phyloP scores from a whole-genome alignment of 2,888 invertebrate species.

The Boloria selene region DNA sequence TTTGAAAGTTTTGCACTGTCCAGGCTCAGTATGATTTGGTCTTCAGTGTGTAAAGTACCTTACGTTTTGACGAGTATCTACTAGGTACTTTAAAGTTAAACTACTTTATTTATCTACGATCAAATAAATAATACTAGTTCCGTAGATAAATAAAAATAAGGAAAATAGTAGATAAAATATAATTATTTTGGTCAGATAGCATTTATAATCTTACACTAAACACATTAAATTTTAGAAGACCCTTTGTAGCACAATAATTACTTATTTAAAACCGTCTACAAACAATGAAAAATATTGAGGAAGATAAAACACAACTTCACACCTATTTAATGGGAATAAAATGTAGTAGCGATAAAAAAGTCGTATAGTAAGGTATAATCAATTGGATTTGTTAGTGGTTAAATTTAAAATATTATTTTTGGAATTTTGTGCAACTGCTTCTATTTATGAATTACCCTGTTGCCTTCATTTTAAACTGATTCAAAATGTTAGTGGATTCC shows the following conservation, averaged over 20 bases:
- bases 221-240: not conserved
- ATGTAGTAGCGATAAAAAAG: not conserved
- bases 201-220: constrained; percentile 7
- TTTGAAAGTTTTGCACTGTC: no score
- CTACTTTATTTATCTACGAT: no score
- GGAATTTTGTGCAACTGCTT: constrained; percentile 22
- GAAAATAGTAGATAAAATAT: no score
- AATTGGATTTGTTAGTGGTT: not conserved
- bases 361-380: not conserved
- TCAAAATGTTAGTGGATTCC: constrained; percentile 10
- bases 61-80: no score
- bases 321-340: not conserved
- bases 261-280: constrained; percentile 7
- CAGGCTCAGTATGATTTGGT: no score
- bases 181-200: constrained; percentile 11
- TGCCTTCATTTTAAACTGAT: constrained; percentile 29
- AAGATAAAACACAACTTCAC: constrained; percentile 16
- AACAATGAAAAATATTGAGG: constrained; percentile 12
- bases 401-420: constrained; percentile 10
- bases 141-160: no score
- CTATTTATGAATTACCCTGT: constrained; percentile 40
- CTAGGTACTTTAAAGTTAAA: no score
- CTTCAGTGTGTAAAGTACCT: no score
- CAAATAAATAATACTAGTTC: no score
- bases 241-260: not conserved